Evolutionary conservation across 2,888 invertebrate species (phyloP).

Genomic region (Villa cingulata): DNA sequence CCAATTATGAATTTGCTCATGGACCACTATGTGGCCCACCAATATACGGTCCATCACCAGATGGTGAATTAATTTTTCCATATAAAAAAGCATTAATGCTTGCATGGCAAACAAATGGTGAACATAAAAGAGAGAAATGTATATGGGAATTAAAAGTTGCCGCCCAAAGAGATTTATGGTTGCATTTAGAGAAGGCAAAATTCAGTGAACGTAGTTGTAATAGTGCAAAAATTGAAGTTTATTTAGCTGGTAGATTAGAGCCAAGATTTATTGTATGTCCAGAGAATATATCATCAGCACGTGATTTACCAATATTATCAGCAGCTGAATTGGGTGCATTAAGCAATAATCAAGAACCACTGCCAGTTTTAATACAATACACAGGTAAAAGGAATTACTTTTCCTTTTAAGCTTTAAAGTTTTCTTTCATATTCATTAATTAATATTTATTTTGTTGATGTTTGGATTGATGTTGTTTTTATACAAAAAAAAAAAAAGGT

Average conservation of each 20-base stretch:
- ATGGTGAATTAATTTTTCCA: slow-evolving; percentile 78
- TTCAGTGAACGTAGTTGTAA: slow-evolving; percentile 75
- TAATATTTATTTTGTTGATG: too few relatives aligned
- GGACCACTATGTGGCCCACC: slow-evolving; percentile 79
- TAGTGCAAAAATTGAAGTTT: slow-evolving; percentile 75
- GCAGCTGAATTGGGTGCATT: slow-evolving; percentile 58
- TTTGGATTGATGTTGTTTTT: too few relatives aligned
- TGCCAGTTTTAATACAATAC: slow-evolving; percentile 56
- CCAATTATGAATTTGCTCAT: slow-evolving; percentile 77
- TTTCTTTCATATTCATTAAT: too few relatives aligned
- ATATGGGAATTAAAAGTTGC: slow-evolving; percentile 74
- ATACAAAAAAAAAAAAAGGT: too few relatives aligned
- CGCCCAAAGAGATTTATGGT: slow-evolving; percentile 70
- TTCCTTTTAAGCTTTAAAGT: too few relatives aligned
- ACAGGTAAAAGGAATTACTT: slow-evolving; percentile 39
- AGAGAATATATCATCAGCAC: slow-evolving; percentile 67
- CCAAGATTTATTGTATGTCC: slow-evolving; percentile 74
- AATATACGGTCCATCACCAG: slow-evolving; percentile 61
- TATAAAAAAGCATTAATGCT: slow-evolving; percentile 62
- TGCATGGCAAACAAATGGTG: slow-evolving; percentile 35
- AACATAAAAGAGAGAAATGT: slow-evolving; percentile 57
- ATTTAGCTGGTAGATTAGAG: slow-evolving; percentile 54
- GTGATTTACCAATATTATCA: slow-evolving; percentile 65
- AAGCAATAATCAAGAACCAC: slow-evolving; percentile 44
- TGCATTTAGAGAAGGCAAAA: slow-evolving; percentile 75